A percentile compares a stretch with the other conserved stretches of the same genome.
These are phyloP conservation scores for Harpalus rubripes DNA, from an alignment of 2,888 invertebrate genomes.

Conservation along the genomic window DNA sequence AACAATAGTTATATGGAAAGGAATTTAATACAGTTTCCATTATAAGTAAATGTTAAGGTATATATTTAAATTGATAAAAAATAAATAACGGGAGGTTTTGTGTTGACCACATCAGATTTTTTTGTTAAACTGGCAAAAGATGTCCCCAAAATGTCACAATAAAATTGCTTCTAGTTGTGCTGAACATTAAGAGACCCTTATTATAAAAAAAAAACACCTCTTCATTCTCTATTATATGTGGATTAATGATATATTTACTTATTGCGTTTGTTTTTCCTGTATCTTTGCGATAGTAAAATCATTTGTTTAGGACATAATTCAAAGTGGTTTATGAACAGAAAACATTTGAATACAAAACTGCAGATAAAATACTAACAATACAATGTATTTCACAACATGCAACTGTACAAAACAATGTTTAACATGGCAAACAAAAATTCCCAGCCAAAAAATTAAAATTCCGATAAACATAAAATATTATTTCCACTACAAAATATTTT, in stretches of 20 bases:
- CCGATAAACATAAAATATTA: conserved; percentile 48
- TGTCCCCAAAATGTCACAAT: no score
- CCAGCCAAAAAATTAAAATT: conserved; percentile 30
- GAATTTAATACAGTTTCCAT: no score
- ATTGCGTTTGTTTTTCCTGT: not conserved
- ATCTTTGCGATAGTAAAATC: not conserved
- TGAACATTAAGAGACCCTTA: no score
- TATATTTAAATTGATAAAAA: no score
- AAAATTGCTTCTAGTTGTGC: no score
- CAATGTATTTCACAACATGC: conserved; percentile 30
- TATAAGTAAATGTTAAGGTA: no score
- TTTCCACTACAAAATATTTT: conserved; percentile 27
- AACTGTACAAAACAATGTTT: conserved; percentile 37
- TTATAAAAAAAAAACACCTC: no score
- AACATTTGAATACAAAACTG: conserved; percentile 9
- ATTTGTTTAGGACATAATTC: not conserved
- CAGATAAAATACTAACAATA: conserved; percentile 21
- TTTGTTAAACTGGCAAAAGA: no score
- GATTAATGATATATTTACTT: not conserved
- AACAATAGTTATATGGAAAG: no score
- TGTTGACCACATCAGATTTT: no score
- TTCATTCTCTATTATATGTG: not conserved
- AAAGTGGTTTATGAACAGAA: not conserved
- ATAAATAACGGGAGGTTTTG: no score
- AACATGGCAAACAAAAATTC: conserved; percentile 44